Evolutionary conservation across 2,113 vertebrate species (phyloP), one percentile per base, ranked within the genome.

Genomic region (Heterochromis multidens): DNA sequence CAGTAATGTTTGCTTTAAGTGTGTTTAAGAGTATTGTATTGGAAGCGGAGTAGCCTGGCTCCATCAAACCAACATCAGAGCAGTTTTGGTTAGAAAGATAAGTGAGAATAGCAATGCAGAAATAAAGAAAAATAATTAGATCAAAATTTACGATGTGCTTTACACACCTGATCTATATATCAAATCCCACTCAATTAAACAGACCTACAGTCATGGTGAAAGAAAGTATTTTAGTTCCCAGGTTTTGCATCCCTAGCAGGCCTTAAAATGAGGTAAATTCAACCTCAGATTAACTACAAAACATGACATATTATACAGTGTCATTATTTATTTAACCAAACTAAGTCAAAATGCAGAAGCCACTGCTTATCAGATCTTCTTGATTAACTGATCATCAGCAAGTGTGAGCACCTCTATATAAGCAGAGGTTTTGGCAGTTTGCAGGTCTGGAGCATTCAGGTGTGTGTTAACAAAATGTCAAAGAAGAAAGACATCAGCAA

Each of bases 181-280:
- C 52, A 54, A 23, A 70, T 3, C 8, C 23, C 17, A 46, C 7
- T 49, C 40, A 49, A 16, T 70, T 70, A 3, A 70, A 49, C 23
- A 70, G 40, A 46, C 23, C 9, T 0, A 1, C 63, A 67, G 63
- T 67, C 7, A 0, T 17, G 9, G 23, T 70, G 23, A 46, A 23
- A 46, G 14, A 70, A 70, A 2, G 37, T 27, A 6, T 70, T 67
- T 43, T 46, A 70, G 7, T 70, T 70, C 37, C 25, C 17, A 67
- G 37, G 23, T 43, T 43, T 67, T 43, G 35, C 1, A n/a, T 43
- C 63, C 25, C 63, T 3, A 43, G 63, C 63, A 0, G 37, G 63
- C 43, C 23, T 43, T 17, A 70, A 67, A 27, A 25, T 43, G 10
- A 25, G 63, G 43, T 67, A 17, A 63, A 63, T n/a, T n/a, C n/a